Conservation (phyloP, 2,797 vertebrate species). For the Ambastaia sidthimunki region DNA sequence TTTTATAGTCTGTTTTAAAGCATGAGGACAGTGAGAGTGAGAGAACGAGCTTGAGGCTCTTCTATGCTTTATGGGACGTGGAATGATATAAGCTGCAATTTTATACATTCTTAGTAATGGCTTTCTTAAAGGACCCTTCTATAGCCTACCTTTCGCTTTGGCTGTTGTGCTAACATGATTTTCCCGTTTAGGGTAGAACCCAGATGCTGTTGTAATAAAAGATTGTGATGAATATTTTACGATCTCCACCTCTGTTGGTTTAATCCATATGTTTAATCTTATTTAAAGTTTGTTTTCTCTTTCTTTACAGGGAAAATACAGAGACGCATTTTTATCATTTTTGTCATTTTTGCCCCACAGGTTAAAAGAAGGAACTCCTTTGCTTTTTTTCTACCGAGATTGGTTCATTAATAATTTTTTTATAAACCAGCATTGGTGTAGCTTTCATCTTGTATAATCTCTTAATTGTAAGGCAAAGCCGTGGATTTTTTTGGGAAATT, state of each 20-base stretch:
- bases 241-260: slow-evolving; percentile 48
- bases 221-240: slow-evolving; percentile 71
- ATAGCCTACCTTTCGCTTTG: slow-evolving; percentile 73
- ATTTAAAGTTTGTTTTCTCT: slow-evolving; percentile 6
- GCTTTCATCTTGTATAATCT: background rate
- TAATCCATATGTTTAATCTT: slow-evolving; percentile 27
- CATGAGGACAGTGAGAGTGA: slow-evolving; percentile 61
- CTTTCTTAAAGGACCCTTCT: slow-evolving; percentile 78
- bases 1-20: slow-evolving; percentile 67
- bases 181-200: slow-evolving; percentile 80
- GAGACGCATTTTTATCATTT: background rate
- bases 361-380: background rate
- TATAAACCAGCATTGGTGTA: background rate
- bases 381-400: background rate
- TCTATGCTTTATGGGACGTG: slow-evolving; percentile 63
- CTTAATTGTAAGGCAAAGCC: background rate
- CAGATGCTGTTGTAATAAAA: slow-evolving; percentile 79
- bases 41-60: slow-evolving; percentile 57
- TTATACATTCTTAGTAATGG: slow-evolving; percentile 72
- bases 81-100: slow-evolving; percentile 66
- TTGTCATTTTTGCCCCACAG: background rate
- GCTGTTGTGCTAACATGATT: slow-evolving; percentile 79
- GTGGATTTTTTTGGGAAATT: background rate
- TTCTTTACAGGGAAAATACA: background rate
- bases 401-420: slow-evolving; percentile 3